These are phyloP conservation scores for Pelobates fuscus DNA, from an alignment of 2,113 vertebrate genomes.

Conservation along the genomic window DNA sequence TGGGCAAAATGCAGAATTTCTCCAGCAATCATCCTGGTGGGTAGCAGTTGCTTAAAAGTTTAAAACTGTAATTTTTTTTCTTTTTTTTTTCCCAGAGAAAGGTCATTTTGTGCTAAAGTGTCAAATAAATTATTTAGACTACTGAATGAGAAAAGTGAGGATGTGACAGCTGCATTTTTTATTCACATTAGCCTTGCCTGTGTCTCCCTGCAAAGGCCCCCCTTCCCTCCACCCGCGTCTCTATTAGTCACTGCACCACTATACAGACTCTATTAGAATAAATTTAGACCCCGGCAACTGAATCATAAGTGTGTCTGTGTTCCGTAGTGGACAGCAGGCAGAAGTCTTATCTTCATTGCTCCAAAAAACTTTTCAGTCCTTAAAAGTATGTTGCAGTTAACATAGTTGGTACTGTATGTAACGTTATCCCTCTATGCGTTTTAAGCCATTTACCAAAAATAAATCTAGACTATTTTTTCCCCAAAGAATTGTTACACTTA, in stretches of 20 bases:
- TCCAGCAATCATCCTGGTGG: slow-evolving; percentile 69
- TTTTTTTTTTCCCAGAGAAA: slow-evolving; percentile 72
- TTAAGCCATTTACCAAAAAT: no score
- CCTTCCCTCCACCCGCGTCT: slow-evolving; percentile 72
- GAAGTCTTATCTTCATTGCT: background rate
- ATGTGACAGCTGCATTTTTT: slow-evolving; percentile 86
- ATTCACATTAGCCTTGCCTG: slow-evolving; percentile 82
- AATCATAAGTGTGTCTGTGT: slow-evolving; percentile 50
- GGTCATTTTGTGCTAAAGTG: slow-evolving; percentile 88
- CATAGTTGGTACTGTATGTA: no score
- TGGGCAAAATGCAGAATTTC: slow-evolving; percentile 74
- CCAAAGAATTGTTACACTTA: no score
- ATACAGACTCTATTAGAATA: slow-evolving; percentile 65
- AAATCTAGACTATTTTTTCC: no score
- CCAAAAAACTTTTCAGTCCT: slow-evolving; percentile 10
- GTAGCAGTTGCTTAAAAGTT: slow-evolving; percentile 84
- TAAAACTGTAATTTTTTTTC: slow-evolving; percentile 79
- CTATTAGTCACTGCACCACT: slow-evolving; percentile 72
- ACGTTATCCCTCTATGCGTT: no score
- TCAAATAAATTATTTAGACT: slow-evolving; percentile 90
- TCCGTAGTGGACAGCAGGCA: slow-evolving; percentile 24
- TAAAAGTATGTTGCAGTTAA: background rate
- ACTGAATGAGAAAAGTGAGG: slow-evolving; percentile 86
- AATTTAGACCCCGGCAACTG: slow-evolving; percentile 63
- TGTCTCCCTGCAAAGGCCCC: slow-evolving; percentile 69